phyloP scores from a whole-genome alignment of 30 jellyfish, hydroid and myxozoan genomes.

The Catostylus mosaicus region DNA sequence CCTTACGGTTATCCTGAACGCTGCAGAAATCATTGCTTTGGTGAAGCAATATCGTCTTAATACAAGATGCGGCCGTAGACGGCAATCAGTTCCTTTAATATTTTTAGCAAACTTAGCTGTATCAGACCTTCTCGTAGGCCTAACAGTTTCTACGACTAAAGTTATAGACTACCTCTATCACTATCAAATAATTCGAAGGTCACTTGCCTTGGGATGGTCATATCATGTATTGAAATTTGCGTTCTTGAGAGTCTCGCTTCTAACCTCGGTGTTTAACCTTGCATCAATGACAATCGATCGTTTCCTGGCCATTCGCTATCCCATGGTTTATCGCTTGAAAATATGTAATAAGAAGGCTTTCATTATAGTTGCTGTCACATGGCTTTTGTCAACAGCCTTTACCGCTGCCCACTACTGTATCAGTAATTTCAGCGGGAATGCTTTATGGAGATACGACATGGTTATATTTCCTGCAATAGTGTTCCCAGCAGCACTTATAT shows the following conservation, averaged over 20 bases:
- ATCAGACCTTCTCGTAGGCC: constrained; percentile 62
- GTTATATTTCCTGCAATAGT: constrained; percentile 28
- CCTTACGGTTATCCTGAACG: constrained; percentile 17
- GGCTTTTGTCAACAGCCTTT: constrained; percentile 29
- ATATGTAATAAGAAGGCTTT: background rate
- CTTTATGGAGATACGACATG: background rate
- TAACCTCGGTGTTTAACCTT: constrained; percentile 56
- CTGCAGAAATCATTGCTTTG: background rate
- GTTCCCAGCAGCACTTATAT: constrained; percentile 28
- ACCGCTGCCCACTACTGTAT: constrained; percentile 8
- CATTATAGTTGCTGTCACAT: constrained; percentile 12
- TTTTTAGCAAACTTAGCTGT: constrained; percentile 38
- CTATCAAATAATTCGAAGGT: background rate
- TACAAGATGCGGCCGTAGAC: background rate
- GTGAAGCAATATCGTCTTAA: background rate
- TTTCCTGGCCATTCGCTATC: constrained; percentile 34
- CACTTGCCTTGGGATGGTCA: background rate
- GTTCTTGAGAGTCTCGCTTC: constrained; percentile 37
- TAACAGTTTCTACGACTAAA: constrained; percentile 9
- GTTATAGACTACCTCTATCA: background rate
- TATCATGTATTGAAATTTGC: constrained; percentile 7
- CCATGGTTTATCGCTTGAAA: constrained; percentile 44
- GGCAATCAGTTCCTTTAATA: constrained; percentile 29
- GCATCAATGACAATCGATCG: constrained; percentile 62
- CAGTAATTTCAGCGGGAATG: background rate